These are phyloP conservation scores for Apotomis betuletana DNA, from an alignment of 2,888 invertebrate genomes.

Conservation along the genomic window DNA sequence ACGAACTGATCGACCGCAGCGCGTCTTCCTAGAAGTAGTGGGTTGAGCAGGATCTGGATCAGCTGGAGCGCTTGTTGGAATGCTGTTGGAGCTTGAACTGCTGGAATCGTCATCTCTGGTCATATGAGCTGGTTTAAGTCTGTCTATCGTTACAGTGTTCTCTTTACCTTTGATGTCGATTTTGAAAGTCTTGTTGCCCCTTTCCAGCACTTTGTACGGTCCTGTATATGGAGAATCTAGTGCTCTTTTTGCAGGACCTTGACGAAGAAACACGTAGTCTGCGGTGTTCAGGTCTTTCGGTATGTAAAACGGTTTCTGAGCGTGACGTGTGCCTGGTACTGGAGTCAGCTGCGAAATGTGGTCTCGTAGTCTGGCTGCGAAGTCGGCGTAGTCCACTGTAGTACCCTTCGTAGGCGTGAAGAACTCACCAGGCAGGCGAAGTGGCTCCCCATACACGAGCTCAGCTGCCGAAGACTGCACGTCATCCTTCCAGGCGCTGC, in stretches of 20 bases:
- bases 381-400: too few relatives aligned
- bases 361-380: too few relatives aligned
- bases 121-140: background rate
- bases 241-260: background rate
- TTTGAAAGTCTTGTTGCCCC: background rate
- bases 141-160: background rate
- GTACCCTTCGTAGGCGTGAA: too few relatives aligned
- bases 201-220: background rate
- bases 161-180: background rate
- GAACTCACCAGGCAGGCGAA: too few relatives aligned
- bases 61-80: background rate
- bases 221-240: background rate
- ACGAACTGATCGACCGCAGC: conserved; percentile 1
- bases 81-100: background rate
- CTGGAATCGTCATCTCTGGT: background rate
- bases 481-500: too few relatives aligned
- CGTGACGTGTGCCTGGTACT: too few relatives aligned
- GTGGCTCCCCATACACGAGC: too few relatives aligned
- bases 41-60: background rate
- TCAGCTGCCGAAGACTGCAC: too few relatives aligned
- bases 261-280: background rate
- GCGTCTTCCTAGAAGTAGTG: background rate
- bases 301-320: too few relatives aligned
- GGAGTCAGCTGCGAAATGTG: too few relatives aligned
- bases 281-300: too few relatives aligned